Evolutionary conservation across 1,140 invertebrate species (phyloP), one percentile per base, ranked within the genome.

Genomic region (Tetragonula clypearis): DNA sequence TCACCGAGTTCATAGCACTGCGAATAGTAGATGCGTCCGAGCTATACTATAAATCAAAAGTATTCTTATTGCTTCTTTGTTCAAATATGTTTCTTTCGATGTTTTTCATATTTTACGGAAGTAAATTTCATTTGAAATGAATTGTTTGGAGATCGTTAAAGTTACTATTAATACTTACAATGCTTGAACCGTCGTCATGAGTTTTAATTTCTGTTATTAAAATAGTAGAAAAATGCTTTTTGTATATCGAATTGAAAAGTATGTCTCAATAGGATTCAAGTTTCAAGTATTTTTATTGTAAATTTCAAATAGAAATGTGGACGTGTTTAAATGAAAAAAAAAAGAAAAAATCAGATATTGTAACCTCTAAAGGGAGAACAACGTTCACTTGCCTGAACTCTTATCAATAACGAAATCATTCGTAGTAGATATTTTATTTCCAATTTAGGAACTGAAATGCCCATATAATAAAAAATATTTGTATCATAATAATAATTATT

Each of bases 361-460:
- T 35, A 35, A 26, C 14, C 30, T 79, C 6, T 23, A 56, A 56
- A 65, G 65, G 49, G 58, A 62, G 60, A 80, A 35, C 26, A 9
- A 23, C 11, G 41, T 49, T 72, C 23, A 41, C 69, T 19, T 23
- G 53, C 69, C 58, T 49, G 15, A 62, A 23, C 15, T 56, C 41
- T 30, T 60, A 55, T 60, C 60, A 88, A 88, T 86, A 77, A 86
- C 86, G 62, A 79, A 71, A 41, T 55, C 79, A 35, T 92, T 88
- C 86, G 56, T 88, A 85, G 90, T 91, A 92, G 87, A 92, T 92
- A 91, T 92, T 92, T 92, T 92, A 92, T 92, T 92, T 92, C 89
- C 91, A 92, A 92, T 87, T 91, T 92, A 92, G 92, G 92, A 92
- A 92, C 92, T 92, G 90, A 92, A 92, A 92, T 92, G 92, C 92